These are phyloP conservation scores for Chrysomallon squamiferum DNA, from an alignment of 1,140 invertebrate species.

Conservation along the genomic window DNA sequence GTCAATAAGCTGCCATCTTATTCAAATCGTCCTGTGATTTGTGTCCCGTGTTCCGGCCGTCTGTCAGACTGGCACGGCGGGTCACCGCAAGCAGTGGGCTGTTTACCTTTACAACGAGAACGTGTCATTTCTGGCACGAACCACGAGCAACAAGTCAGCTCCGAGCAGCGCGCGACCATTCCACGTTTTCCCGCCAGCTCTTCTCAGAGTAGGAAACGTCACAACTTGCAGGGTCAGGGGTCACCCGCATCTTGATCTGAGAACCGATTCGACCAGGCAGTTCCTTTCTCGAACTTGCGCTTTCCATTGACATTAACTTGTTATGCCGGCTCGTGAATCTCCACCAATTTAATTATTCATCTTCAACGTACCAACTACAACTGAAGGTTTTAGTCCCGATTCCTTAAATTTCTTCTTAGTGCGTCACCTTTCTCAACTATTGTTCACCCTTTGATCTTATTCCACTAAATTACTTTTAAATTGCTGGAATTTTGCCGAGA, in stretches of 20 bases:
- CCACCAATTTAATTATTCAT: no score
- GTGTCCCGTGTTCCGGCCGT: not conserved
- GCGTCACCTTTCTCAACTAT: no score
- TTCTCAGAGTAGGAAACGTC: not conserved
- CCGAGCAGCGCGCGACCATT: not conserved
- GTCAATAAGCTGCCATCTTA: conserved; percentile 11
- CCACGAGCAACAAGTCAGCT: not conserved
- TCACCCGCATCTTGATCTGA: not conserved
- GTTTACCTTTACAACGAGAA: conserved; percentile 9
- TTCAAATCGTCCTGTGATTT: conserved; percentile 19
- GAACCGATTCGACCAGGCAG: no score
- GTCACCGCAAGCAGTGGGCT: conserved; percentile 18
- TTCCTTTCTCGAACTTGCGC: no score
- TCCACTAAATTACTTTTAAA: no score
- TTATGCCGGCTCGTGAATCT: no score
- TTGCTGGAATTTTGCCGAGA: no score
- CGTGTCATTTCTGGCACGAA: not conserved
- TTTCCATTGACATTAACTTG: no score
- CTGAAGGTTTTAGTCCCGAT: no score
- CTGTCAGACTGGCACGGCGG: conserved; percentile 20
- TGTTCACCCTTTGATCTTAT: no score
- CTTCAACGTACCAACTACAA: no score
- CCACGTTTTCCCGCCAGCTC: conserved; percentile 5
- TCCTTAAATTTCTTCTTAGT: no score
- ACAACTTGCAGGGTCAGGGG: conserved; percentile 7